Conservation (phyloP, 2,797 vertebrate genomes). For the Lacerta bilineata region DNA sequence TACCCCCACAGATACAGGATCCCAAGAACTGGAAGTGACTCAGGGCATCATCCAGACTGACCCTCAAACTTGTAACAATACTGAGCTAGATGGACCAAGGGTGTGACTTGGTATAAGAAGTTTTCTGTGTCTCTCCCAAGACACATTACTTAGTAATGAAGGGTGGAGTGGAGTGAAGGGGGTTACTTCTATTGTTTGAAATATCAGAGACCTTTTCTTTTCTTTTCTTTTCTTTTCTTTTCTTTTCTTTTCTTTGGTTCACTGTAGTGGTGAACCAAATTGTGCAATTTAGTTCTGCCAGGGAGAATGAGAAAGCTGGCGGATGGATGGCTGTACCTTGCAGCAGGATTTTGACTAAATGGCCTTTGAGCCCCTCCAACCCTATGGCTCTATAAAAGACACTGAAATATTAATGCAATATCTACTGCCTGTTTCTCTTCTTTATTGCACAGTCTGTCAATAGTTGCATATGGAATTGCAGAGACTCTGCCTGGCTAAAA, state of each 20-base stretch:
- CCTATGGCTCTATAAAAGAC: constrained; percentile 15
- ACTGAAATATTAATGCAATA: constrained; percentile 4
- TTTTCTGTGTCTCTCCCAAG: no score
- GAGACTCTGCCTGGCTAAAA: constrained; percentile 45
- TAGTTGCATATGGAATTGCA: constrained; percentile 42
- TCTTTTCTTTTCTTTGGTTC: neutral
- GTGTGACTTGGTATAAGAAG: no score
- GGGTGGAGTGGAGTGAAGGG: no score
- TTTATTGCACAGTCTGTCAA: constrained; percentile 28
- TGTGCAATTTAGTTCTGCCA: neutral
- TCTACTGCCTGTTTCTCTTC: constrained; percentile 21
- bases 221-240: no score
- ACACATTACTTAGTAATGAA: neutral
- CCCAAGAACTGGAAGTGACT: no score
- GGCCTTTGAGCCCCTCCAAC: constrained; percentile 11
- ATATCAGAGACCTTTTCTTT: neutral
- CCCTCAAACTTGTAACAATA: no score
- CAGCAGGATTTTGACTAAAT: constrained; percentile 4
- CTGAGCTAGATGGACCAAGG: no score
- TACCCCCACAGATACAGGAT: no score
- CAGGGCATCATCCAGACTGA: no score
- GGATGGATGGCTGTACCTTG: constrained; percentile 5
- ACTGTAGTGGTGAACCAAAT: neutral
- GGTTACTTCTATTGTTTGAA: neutral
- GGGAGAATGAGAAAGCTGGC: neutral